Evolutionary conservation across 2,797 vertebrate genomes (phyloP), one percentile per base, ranked within the genome.

Genomic region (Rhadinocentrus ornatus): DNA sequence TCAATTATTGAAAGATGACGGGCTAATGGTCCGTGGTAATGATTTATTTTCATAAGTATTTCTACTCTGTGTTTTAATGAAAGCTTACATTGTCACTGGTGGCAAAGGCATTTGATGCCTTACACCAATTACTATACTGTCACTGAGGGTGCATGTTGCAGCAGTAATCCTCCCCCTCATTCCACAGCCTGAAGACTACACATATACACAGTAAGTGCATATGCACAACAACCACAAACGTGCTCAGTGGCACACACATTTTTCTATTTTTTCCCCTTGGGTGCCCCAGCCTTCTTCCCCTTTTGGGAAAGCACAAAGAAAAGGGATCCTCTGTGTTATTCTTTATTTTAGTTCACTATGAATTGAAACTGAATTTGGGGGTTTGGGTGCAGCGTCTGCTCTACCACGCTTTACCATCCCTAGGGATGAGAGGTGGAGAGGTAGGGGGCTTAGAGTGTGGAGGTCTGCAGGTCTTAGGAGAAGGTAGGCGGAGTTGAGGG

Each of bases 1-100:
- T 97, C 96, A 97, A 96, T 97, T 97, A 97, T 95, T 94, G 92
- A 93, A 96, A 95, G 96, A 93, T 95, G 94, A 96, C 90, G 92
- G 95, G 94, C 96, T 97, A 98, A 98, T 97, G 96, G 95, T 92
- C 92, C 95, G 94, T 96, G 95, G 92, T 96, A 95, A 97, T 96
- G 95, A 96, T 96, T 97, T 94, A 96, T 96, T 96, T 54, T 96
- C 93, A 95, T 94, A 95, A 95, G 95, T 95, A 93, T 93, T 95
- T 97, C 94, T 95, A 94, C 95, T 93, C 92, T 91, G 95, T 94
- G 96, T 95, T 95, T 95, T 95, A 96, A 96, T 95, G 93, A 96
- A 94, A 15, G 73, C 92, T 94, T 92, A 93, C 91, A 92, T 95
- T 94, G 79, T 86, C 95, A 93, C 94, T 95, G 94, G 93, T 94